Percentiles rank a stretch among this genome's conserved stretches.
Conservation (phyloP, 2,888 invertebrate species). For the Helobdella robusta region DNA sequence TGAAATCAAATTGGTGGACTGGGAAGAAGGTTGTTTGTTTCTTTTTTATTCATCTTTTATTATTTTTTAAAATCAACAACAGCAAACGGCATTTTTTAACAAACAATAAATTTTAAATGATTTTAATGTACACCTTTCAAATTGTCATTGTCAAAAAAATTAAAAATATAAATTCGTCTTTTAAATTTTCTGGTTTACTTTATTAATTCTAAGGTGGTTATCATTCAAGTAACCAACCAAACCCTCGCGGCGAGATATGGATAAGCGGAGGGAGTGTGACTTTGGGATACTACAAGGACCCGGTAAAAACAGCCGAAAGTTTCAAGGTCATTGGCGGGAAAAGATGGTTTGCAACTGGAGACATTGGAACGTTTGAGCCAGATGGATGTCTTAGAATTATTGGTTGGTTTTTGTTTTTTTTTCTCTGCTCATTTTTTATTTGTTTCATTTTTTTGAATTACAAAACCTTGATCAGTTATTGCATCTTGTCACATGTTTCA, state of each 20-base stretch:
- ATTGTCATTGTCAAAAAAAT: too few relatives aligned
- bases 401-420: constrained; percentile 55
- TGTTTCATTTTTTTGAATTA: too few relatives aligned
- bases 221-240: constrained; percentile 72
- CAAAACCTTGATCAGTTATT: too few relatives aligned
- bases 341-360: constrained; percentile 89
- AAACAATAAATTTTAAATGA: too few relatives aligned
- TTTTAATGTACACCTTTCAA: too few relatives aligned
- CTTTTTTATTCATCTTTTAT: too few relatives aligned
- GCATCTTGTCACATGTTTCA: too few relatives aligned
- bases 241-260: constrained; percentile 74
- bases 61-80: too few relatives aligned
- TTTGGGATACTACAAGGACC: constrained; percentile 82
- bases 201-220: constrained; percentile 59
- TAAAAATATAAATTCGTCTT: not conserved
- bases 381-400: constrained; percentile 94
- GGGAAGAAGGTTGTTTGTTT: constrained; percentile 67
- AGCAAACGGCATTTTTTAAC: too few relatives aligned
- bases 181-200: not conserved
- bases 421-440: not conserved
- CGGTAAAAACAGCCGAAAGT: constrained; percentile 78
- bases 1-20: constrained; percentile 75
- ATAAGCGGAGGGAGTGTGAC: constrained; percentile 86
- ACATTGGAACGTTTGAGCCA: constrained; percentile 82
- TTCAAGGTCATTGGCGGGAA: constrained; percentile 53